Evolutionary conservation across 2,113 vertebrate genomes (phyloP), one percentile per base, ranked within the genome.

Genomic region (Brachirus orientalis): DNA sequence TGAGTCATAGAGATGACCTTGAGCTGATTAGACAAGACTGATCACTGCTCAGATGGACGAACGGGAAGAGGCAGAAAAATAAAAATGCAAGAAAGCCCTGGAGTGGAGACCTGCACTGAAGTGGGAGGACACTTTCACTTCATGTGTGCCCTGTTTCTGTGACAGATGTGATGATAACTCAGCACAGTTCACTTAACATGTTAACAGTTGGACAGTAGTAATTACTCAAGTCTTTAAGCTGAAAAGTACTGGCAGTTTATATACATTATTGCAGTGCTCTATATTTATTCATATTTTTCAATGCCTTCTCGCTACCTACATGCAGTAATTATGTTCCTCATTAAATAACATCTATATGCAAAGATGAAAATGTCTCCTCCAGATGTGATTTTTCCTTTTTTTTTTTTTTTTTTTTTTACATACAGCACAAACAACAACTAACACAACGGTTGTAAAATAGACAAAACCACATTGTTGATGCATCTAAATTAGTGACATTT

Each of bases 21-120:
- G 80, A 72, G 57, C 50, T 74, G 63, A 76, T 77, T 83, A 59
- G 47, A 10, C 8, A 67, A 79, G 62, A 81, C 69, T 64, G 71
- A 82, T 84, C 22, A 16, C 17, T n/a, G 50, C 41, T 62, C 46
- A 52, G 38, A 46, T 11, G 43, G 35, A 64, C 28, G 16, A 45
- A 69, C 48, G 47, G 33, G 11, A 70, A 33, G n/a, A n/a, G n/a
- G n/a, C n/a, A n/a, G n/a, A n/a, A n/a, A n/a, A n/a, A n/a, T n/a
- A n/a, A n/a, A n/a, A n/a, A n/a, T n/a, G n/a, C n/a, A n/a, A n/a
- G n/a, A n/a, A 65, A 59, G 60, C 58, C 14, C 19, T 28, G 28
- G 28, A 28, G 28, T 8, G 46, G 13, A 65, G 55, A 72, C 36
- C 9, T 3, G 45, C 69, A 54, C 16, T 4, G 65, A 55, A 65